phyloP scores from a whole-genome alignment of 2,797 vertebrate genomes.

The Halcyon badia region DNA sequence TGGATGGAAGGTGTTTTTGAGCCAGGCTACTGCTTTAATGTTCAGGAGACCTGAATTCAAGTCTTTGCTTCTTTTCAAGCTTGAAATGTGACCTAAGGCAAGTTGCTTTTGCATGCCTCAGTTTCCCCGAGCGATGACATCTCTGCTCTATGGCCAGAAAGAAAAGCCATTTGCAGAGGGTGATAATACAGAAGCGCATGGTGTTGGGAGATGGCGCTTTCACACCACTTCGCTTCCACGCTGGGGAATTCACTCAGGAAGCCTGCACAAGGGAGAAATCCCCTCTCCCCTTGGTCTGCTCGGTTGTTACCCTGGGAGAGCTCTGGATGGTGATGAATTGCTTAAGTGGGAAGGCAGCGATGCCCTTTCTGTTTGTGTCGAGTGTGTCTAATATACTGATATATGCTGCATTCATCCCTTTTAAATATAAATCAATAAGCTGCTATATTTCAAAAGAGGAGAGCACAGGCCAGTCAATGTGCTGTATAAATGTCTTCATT shows the following conservation, averaged over 20 bases:
- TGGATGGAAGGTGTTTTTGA: neutral
- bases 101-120: neutral
- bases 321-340: constrained; percentile 14
- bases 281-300: neutral
- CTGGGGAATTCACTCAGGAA: neutral
- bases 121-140: neutral
- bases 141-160: neutral
- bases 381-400: constrained; percentile 73
- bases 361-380: constrained; percentile 62
- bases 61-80: neutral
- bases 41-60: neutral
- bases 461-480: neutral
- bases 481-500: constrained; percentile 49
- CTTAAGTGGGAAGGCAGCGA: constrained; percentile 6
- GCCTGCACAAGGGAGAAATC: neutral
- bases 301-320: neutral
- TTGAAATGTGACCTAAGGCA: neutral
- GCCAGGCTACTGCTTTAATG: neutral
- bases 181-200: rapidly evolving
- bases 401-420: constrained; percentile 65
- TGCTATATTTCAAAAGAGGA: constrained; percentile 55
- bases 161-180: neutral
- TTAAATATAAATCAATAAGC: constrained; percentile 72
- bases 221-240: rapidly evolving
- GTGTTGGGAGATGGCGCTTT: neutral